These are phyloP conservation scores for Chouioia cunea DNA, from an alignment of 2,888 invertebrate species.

Conservation along the genomic window DNA sequence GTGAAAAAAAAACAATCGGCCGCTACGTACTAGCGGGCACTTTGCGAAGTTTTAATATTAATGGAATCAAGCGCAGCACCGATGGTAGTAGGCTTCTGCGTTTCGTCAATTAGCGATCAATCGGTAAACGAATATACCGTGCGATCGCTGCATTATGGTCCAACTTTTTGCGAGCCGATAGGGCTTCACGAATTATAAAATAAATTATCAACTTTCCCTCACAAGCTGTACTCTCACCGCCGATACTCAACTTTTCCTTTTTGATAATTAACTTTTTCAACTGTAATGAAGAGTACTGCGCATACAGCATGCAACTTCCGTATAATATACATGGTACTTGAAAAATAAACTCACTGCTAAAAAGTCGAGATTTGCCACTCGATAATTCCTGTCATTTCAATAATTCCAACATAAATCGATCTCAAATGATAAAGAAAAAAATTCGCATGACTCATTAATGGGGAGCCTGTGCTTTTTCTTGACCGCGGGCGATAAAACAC, in stretches of 20 bases:
- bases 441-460: conserved; percentile 16
- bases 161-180: conserved; percentile 25
- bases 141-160: conserved; percentile 16
- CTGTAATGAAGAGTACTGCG: conserved; percentile 2
- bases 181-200: conserved; percentile 26
- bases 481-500: conserved; percentile 28
- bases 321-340: conserved; percentile 5
- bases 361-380: too few species aligned
- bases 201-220: conserved; percentile 35
- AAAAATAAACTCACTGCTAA: too few species aligned
- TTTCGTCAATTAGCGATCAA: conserved; percentile 45
- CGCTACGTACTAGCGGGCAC: conserved; percentile 34
- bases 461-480: not conserved
- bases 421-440: not conserved
- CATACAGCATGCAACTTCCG: not conserved
- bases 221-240: not conserved
- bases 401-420: conserved; percentile 14
- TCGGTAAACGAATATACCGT: conserved; percentile 42
- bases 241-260: conserved; percentile 21
- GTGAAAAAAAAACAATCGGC: conserved; percentile 17
- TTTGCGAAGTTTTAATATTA: conserved; percentile 47
- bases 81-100: conserved; percentile 16
- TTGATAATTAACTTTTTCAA: conserved; percentile 10
- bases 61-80: conserved; percentile 42
- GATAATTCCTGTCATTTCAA: conserved; percentile 15